Evolutionary conservation across 1,140 invertebrate genomes (phyloP).

Genomic region (Papilio glaucus): DNA sequence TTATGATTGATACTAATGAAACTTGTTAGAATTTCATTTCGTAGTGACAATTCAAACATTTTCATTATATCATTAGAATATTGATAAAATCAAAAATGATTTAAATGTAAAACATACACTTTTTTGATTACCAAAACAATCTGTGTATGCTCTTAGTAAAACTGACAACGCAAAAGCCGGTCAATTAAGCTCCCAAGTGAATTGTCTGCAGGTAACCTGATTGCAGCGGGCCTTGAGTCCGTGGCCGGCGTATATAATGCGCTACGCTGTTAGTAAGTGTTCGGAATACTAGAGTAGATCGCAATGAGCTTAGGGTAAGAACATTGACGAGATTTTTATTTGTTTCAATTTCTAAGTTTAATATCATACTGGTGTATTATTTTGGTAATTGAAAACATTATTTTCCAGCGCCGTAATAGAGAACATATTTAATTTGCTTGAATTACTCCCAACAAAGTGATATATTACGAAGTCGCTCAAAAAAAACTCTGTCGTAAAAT

Average conservation of each 20-base stretch:
- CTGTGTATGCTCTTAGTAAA: neutral
- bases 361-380: neutral
- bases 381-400: neutral
- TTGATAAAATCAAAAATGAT: too few relatives aligned
- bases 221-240: neutral
- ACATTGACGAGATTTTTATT: neutral
- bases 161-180: neutral
- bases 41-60: too few relatives aligned
- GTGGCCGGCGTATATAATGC: neutral
- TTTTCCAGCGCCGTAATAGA: neutral
- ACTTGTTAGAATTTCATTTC: neutral
- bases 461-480: slow-evolving; percentile 15
- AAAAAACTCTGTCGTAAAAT: slow-evolving; percentile 2
- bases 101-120: too few relatives aligned
- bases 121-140: too few relatives aligned
- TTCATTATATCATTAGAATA: too few relatives aligned
- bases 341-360: neutral
- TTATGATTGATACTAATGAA: too few relatives aligned
- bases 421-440: neutral
- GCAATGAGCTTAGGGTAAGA: neutral
- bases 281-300: neutral
- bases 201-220: slow-evolving; percentile 1
- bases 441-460: neutral
- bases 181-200: slow-evolving; percentile 8
- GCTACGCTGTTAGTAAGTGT: neutral